Evolutionary conservation across 2,797 vertebrate species (phyloP).

Genomic region (Amniataba percoides): DNA sequence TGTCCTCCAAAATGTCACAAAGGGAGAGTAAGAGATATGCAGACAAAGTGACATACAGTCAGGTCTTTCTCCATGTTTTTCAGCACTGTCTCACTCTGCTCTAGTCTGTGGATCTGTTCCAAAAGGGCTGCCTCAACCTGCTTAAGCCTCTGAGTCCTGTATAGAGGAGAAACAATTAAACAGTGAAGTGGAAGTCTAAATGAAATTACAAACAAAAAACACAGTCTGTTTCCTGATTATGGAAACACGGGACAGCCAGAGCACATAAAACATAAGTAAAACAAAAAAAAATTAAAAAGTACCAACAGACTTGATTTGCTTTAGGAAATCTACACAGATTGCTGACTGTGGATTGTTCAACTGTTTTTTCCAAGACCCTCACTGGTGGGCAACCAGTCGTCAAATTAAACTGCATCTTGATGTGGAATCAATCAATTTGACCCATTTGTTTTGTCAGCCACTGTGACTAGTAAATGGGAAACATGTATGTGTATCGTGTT

Average conservation of each 20-base stretch:
- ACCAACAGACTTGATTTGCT: neutral
- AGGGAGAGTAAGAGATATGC: neutral
- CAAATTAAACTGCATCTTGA: neutral
- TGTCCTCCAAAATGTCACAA: neutral
- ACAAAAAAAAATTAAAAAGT: neutral
- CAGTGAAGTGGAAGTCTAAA: constrained; percentile 1
- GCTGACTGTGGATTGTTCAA: neutral
- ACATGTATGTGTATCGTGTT: neutral
- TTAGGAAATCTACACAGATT: neutral
- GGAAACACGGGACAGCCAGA: neutral
- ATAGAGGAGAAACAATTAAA: constrained; percentile 26
- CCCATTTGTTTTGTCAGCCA: neutral
- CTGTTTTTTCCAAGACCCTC: neutral
- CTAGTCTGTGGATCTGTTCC: constrained; percentile 89
- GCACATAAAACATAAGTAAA: neutral
- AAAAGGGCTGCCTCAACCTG: constrained; percentile 85
- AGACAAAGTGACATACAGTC: constrained; percentile 77
- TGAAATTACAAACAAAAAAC: neutral
- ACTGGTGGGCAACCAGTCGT: neutral
- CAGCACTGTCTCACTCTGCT: constrained; percentile 88
- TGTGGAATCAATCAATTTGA: neutral
- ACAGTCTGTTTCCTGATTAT: neutral
- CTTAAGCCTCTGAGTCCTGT: constrained; percentile 88
- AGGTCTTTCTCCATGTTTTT: constrained; percentile 92
- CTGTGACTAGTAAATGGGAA: neutral